Conservation (phyloP, 2,888 invertebrate species). For the Notocelia uddmanniana region DNA sequence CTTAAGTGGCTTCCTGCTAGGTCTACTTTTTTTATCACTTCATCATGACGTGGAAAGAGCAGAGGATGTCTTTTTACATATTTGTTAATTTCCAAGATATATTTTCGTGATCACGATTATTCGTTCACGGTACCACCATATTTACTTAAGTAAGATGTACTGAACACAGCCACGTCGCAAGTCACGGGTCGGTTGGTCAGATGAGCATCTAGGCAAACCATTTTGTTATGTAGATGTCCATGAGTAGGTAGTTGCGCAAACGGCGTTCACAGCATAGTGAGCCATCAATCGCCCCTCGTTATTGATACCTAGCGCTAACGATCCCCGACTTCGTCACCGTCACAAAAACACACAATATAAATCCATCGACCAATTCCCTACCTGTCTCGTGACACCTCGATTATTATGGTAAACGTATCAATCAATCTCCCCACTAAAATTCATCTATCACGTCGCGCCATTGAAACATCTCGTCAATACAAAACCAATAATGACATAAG, state of each 20-base stretch:
- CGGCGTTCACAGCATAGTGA: conserved; percentile 29
- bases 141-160: conserved; percentile 8
- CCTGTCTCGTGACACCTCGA: conserved; percentile 73
- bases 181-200: background rate
- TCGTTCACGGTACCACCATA: background rate
- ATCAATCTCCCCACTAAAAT: conserved; percentile 64
- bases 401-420: conserved; percentile 72
- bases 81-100: too few species aligned
- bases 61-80: too few species aligned
- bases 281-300: conserved; percentile 57
- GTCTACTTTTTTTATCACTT: too few species aligned
- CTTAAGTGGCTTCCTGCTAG: too few species aligned
- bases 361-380: conserved; percentile 63
- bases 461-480: conserved; percentile 24
- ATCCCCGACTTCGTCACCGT: conserved; percentile 59
- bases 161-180: too few species aligned
- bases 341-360: conserved; percentile 66
- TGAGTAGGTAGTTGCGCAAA: conserved; percentile 34
- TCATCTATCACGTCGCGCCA: conserved; percentile 58
- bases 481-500: conserved; percentile 27
- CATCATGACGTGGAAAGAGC: too few species aligned
- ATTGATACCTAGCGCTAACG: conserved; percentile 58
- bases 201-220: conserved; percentile 1
- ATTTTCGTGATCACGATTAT: background rate
- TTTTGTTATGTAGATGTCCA: conserved; percentile 25